phyloP scores from a whole-genome alignment of 2,797 vertebrate species.

The Peromyscus melanophrys region DNA sequence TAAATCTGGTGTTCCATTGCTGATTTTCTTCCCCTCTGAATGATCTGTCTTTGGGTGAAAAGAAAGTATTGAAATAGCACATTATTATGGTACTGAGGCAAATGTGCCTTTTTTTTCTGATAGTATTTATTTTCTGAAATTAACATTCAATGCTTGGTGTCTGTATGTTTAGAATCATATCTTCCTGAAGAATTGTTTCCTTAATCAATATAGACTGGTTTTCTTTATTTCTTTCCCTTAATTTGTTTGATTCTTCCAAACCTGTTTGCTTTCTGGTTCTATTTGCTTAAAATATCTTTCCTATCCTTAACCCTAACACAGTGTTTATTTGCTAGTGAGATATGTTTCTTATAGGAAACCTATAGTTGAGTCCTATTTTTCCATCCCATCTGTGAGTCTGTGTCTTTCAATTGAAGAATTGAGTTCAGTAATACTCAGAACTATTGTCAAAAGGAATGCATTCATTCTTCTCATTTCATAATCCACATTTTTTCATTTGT shows the following conservation, averaged over 20 bases:
- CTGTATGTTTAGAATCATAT: neutral
- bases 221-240: neutral
- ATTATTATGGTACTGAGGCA: neutral
- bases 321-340: neutral
- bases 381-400: neutral
- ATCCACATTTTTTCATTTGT: neutral
- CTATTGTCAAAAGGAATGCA: neutral
- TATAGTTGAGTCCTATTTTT: neutral
- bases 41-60: neutral
- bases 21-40: neutral
- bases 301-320: neutral
- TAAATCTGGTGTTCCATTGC: neutral
- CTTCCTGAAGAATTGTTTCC: neutral
- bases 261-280: neutral
- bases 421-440: neutral
- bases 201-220: neutral
- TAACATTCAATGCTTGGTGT: neutral
- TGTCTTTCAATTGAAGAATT: neutral
- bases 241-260: neutral
- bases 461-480: neutral
- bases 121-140: neutral
- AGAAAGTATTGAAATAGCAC: neutral
- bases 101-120: neutral
- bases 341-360: neutral
- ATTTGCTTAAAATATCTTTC: neutral